Percentiles rank a stretch among this genome's conserved stretches.
These are phyloP conservation scores for Phoeniculus purpureus DNA, from an alignment of 2,797 vertebrate species.

Conservation along the genomic window DNA sequence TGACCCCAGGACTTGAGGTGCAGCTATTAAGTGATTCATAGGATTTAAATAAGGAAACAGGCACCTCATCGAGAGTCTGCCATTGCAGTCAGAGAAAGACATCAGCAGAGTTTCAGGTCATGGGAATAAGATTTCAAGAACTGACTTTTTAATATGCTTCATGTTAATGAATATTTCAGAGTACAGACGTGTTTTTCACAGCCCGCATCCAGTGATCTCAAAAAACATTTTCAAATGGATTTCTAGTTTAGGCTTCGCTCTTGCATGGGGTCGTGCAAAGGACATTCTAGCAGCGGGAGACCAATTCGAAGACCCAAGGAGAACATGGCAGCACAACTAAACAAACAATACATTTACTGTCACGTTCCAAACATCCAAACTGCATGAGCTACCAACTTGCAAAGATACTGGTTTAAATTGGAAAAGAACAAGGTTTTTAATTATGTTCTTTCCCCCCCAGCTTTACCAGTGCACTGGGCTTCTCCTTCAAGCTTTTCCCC, in stretches of 20 bases:
- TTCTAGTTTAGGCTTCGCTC: neutral
- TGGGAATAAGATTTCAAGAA: neutral
- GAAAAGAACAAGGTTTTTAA: neutral
- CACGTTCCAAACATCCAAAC: neutral
- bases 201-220: neutral
- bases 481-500: neutral
- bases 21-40: neutral
- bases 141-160: slow-evolving; percentile 1
- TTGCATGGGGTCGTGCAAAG: neutral
- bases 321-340: neutral
- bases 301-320: neutral
- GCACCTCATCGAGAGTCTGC: neutral
- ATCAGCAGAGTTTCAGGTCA: neutral
- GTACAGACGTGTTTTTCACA: slow-evolving; percentile 23
- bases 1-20: neutral
- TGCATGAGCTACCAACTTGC: neutral
- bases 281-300: neutral
- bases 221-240: neutral
- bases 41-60: neutral
- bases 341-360: neutral
- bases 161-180: slow-evolving; percentile 9
- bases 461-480: neutral
- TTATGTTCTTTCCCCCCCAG: neutral
- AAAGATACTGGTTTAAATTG: neutral
- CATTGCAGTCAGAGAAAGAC: neutral